Evolutionary conservation across 1,140 invertebrate genomes (phyloP).

Genomic region (Notospermus geniculatus): DNA sequence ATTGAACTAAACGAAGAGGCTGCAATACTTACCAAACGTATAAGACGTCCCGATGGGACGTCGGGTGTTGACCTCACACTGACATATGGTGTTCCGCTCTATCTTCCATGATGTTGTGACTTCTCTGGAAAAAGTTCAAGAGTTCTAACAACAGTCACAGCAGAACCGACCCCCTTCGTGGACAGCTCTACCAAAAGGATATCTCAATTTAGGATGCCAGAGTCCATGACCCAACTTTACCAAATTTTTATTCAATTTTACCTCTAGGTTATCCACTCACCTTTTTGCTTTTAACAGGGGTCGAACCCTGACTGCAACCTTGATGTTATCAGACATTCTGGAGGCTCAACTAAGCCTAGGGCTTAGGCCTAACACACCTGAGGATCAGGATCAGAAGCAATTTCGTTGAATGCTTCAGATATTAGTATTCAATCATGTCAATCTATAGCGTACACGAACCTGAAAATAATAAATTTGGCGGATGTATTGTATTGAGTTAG

Average conservation of each 20-base stretch:
- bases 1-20: neutral
- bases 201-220: too few relatives aligned
- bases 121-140: conserved; percentile 27
- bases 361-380: too few relatives aligned
- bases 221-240: too few relatives aligned
- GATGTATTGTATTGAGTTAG: too few relatives aligned
- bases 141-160: too few relatives aligned
- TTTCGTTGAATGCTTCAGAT: too few relatives aligned
- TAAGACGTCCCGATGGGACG: conserved; percentile 17
- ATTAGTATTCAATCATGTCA: too few relatives aligned
- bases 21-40: conserved; percentile 25
- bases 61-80: conserved; percentile 13
- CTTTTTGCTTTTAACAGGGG: conserved; percentile 10
- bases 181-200: too few relatives aligned
- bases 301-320: conserved; percentile 13
- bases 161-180: too few relatives aligned
- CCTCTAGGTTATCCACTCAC: neutral
- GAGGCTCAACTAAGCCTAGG: neutral
- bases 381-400: too few relatives aligned
- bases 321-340: conserved; percentile 20
- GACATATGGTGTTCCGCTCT: conserved; percentile 25
- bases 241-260: neutral
- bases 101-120: conserved; percentile 22
- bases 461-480: too few relatives aligned
- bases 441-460: too few relatives aligned